Base-by-base conservation (phyloP, 2,888 invertebrate species). In the Thyatira batis region DNA sequence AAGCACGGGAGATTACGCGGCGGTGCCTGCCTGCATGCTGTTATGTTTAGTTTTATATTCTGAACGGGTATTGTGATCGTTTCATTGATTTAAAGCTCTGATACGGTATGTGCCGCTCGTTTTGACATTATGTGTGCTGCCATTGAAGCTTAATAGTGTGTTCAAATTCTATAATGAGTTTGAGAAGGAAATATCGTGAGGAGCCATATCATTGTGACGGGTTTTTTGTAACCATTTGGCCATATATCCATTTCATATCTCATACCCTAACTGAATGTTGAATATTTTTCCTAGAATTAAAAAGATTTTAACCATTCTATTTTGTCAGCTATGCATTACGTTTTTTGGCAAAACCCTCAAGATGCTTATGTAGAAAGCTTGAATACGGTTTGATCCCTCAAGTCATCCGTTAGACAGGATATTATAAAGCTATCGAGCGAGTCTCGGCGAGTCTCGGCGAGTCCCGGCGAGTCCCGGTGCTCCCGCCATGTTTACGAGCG, bases 401-500 rank as follows among this genome's bases (percentile, higher is more conserved):
- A 20, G 33, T 30, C 9, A 21, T 33, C 6, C 17, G 8, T 39
- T n/a, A 27, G 39, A 23, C 50, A 39, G 50, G 30, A 30, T 33
- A 33, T 33, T 21, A 49, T 21, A 49, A 49, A 48, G 56, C 58
- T 56, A 61, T 56, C 50, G 45, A 25, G 33, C 30, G 20, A 45
- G 45, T 53, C 54, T 54, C 55, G 44, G 21, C 20, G n/a, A n/a
- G n/a, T n/a, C n/a, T n/a, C n/a, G n/a, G n/a, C n/a, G n/a, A n/a
- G n/a, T n/a, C n/a, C n/a, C n/a, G n/a, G n/a, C n/a, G n/a, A n/a
- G n/a, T n/a, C n/a, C 44, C 44, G 28, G 46, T 45, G 55, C 45
- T 57, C 57, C 58, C 57, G 63, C 49, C 67, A 53, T 69, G 70
- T 69, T 57, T 55, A 58, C 58, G 71, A 55, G 45, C 49, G 43